Evolutionary conservation across 2,797 vertebrate genomes (phyloP).

Genomic region (Poecilia velifera): DNA sequence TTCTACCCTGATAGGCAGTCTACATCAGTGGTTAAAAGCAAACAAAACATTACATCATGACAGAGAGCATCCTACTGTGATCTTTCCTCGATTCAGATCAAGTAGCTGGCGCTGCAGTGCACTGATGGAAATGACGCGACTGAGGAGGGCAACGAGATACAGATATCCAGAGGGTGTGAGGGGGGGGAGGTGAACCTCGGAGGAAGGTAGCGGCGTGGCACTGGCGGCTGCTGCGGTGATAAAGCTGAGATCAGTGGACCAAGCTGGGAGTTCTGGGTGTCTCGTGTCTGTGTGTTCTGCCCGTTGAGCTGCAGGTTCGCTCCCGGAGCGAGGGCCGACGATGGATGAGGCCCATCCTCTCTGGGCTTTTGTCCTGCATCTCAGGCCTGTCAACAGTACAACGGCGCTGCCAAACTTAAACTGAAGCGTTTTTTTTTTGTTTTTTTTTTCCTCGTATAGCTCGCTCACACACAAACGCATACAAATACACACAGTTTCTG

Average conservation of each 20-base stretch:
- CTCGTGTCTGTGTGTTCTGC: conserved; percentile 71
- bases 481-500: conserved; percentile 10
- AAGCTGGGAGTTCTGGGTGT: conserved; percentile 69
- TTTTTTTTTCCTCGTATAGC: not conserved
- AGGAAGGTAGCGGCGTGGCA: conserved; percentile 45
- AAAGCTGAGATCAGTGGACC: conserved; percentile 66
- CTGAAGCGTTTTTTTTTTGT: conserved; percentile 5
- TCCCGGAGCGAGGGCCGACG: conserved; percentile 62
- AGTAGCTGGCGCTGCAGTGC: conserved; percentile 61
- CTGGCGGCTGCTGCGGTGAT: conserved; percentile 67
- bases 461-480: conserved; percentile 4
- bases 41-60: conserved; percentile 55
- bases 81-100: conserved; percentile 75
- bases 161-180: conserved; percentile 58
- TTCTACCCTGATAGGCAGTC: conserved; percentile 44
- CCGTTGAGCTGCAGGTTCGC: conserved; percentile 64
- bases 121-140: conserved; percentile 62
- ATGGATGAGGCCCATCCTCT: conserved; percentile 73
- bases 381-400: conserved; percentile 62
- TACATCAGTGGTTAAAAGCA: conserved; percentile 29
- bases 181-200: conserved; percentile 7
- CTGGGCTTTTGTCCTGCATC: conserved; percentile 70
- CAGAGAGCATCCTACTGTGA: conserved; percentile 68
- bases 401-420: conserved; percentile 43
- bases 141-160: conserved; percentile 68